These are phyloP conservation scores for Caenorhabditis zanzibari DNA, from an alignment of 2,888 invertebrate genomes.

Conservation along the genomic window DNA sequence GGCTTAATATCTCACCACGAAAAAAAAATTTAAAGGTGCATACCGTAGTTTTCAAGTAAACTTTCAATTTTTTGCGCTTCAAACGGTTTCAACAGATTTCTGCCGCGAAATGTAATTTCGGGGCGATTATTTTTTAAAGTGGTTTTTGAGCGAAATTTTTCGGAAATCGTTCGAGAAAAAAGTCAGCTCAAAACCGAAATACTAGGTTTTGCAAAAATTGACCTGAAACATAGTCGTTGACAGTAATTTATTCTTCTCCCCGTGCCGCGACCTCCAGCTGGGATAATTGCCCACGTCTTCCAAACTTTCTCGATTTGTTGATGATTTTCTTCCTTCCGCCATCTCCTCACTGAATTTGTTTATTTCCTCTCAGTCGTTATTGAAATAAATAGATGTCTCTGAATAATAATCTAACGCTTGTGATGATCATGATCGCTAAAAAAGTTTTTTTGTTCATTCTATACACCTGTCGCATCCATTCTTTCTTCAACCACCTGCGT, in stretches of 20 bases:
- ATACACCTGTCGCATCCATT: conserved; percentile 14
- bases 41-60: too few relatives aligned
- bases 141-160: too few relatives aligned
- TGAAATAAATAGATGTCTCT: neutral
- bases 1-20: too few relatives aligned
- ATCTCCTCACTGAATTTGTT: neutral
- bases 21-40: too few relatives aligned
- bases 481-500: conserved; percentile 17
- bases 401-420: conserved; percentile 10
- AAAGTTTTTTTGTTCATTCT: conserved; percentile 19
- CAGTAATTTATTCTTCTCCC: neutral
- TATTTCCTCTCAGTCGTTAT: neutral
- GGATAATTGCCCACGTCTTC: conserved; percentile 21
- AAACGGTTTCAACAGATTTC: too few relatives aligned
- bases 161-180: too few relatives aligned
- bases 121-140: too few relatives aligned
- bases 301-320: conserved; percentile 13
- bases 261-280: conserved; percentile 18
- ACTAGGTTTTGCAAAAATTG: too few relatives aligned
- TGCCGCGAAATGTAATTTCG: too few relatives aligned
- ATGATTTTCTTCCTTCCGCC: neutral
- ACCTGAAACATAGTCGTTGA: neutral
- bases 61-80: too few relatives aligned
- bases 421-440: conserved; percentile 16
- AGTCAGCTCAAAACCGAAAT: too few relatives aligned